Evolutionary conservation across 30 jellyfish, hydroid and myxozoan species (phyloP).

Genomic region (Mastigias papua): DNA sequence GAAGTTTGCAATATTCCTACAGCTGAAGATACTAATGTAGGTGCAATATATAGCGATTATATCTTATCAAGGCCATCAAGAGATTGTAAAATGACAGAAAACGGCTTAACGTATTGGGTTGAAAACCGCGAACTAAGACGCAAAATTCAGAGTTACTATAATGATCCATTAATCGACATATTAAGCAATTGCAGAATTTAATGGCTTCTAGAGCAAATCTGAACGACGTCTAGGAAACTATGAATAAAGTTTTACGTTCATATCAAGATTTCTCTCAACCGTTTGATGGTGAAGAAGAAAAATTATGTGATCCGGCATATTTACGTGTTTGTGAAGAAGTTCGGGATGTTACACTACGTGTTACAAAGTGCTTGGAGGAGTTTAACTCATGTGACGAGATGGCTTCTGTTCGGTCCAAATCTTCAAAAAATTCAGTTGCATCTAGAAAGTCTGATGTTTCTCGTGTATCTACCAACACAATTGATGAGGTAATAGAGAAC

Average conservation of each 20-base stretch:
- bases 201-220: slow-evolving; percentile 28
- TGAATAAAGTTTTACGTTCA: slow-evolving; percentile 32
- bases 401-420: slow-evolving; percentile 14
- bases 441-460: slow-evolving; percentile 23
- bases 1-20: no score
- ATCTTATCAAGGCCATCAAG: slow-evolving; percentile 48
- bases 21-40: no score
- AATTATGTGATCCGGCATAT: not conserved
- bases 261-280: slow-evolving; percentile 26
- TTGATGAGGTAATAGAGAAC: slow-evolving; percentile 53
- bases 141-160: slow-evolving; percentile 37
- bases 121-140: slow-evolving; percentile 33
- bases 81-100: slow-evolving; percentile 27
- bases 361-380: slow-evolving; percentile 15
- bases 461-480: not conserved
- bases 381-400: slow-evolving; percentile 16
- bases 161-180: slow-evolving; percentile 13
- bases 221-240: slow-evolving; percentile 6
- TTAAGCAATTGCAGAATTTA: slow-evolving; percentile 12
- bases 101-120: slow-evolving; percentile 29
- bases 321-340: not conserved
- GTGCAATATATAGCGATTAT: no score
- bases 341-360: slow-evolving; percentile 8
- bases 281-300: slow-evolving; percentile 31
- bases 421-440: slow-evolving; percentile 51